These are phyloP conservation scores for Buceros bicornis DNA, from an alignment of 2,797 vertebrate species.

Conservation along the genomic window DNA sequence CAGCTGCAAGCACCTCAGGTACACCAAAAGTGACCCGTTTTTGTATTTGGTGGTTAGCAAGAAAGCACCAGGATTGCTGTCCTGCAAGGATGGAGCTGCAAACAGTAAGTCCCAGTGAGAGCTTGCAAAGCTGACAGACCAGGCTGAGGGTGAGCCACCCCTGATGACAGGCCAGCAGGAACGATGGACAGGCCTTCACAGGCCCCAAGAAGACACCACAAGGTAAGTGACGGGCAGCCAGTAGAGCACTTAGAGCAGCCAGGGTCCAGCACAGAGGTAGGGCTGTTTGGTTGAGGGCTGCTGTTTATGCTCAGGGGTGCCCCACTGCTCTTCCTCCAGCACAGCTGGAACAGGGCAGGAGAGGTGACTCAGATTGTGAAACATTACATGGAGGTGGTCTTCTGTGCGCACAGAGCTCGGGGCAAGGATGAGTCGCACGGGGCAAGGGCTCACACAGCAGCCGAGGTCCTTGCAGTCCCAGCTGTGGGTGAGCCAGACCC, in stretches of 20 bases:
- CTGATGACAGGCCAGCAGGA: not conserved
- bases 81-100: not conserved
- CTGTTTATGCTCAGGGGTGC: not conserved
- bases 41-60: not conserved
- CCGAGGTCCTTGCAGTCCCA: not conserved
- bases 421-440: too few species aligned
- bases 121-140: not conserved
- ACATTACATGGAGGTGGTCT: not conserved
- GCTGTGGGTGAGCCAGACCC: not conserved
- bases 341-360: not conserved
- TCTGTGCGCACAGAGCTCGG: not conserved
- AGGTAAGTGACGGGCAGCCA: rapidly evolving
- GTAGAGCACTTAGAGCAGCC: too few species aligned
- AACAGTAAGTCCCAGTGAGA: not conserved
- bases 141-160: not conserved
- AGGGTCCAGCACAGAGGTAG: too few species aligned
- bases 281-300: not conserved
- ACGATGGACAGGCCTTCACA: not conserved
- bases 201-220: not conserved
- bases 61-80: not conserved
- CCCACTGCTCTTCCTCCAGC: not conserved
- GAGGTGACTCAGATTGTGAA: not conserved
- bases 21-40: not conserved
- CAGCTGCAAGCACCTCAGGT: not conserved
- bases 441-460: not conserved